phyloP scores from a whole-genome alignment of 30 jellyfish, hydroid and myxozoan species.

The Rhopilema esculentum region DNA sequence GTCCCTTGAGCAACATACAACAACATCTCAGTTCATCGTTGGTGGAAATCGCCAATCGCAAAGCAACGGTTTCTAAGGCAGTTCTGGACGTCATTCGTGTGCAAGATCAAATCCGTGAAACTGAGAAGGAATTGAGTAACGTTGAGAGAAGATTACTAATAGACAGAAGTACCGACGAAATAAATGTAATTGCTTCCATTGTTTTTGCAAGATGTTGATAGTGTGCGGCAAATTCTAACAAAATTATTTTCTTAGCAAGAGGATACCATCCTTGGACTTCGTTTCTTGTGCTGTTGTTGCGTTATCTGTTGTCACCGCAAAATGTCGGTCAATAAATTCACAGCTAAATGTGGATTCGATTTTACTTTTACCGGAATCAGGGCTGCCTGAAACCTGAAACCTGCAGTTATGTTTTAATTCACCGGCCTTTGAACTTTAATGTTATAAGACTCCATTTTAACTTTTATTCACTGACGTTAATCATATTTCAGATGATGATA shows the following conservation, averaged over 20 bases:
- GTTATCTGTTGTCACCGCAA: background rate
- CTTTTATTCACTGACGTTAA: background rate
- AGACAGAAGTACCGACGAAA: background rate
- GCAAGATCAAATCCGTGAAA: constrained; percentile 9
- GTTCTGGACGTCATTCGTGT: constrained; percentile 9
- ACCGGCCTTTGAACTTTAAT: too few species aligned
- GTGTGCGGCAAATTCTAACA: too few species aligned
- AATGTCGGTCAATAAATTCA: too few species aligned
- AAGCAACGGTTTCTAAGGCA: constrained; percentile 31
- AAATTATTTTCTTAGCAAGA: too few species aligned
- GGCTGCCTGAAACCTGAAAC: too few species aligned
- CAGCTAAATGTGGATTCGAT: too few species aligned
- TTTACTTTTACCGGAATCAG: too few species aligned
- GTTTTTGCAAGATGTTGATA: too few species aligned
- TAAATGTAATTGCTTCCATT: background rate
- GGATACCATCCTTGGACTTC: too few species aligned
- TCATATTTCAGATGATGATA: background rate
- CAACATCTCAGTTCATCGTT: constrained; percentile 50
- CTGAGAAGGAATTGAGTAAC: background rate
- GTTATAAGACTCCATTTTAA: too few species aligned
- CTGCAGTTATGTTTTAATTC: too few species aligned
- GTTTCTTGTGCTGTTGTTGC: too few species aligned
- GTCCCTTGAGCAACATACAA: constrained; percentile 42
- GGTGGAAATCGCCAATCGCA: constrained; percentile 46
- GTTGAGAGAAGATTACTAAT: background rate